Base-by-base conservation (phyloP, 2,113 vertebrate genomes). In the Hypanus sabinus region DNA sequence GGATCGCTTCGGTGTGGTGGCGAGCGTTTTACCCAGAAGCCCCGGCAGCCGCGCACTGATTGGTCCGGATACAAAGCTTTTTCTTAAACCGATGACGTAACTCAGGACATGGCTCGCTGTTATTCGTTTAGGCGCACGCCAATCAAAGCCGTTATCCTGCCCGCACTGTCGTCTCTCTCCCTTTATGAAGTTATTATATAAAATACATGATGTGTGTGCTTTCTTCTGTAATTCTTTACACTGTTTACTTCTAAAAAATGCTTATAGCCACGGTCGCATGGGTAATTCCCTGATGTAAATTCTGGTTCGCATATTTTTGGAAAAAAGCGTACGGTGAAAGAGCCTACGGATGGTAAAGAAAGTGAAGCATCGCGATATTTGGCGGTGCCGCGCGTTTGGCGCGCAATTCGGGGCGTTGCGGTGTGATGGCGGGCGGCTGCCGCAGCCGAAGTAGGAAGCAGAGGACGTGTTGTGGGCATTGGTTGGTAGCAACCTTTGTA, bases 21-120 rank as follows among this genome's bases (percentile, higher is more conserved):
- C 9, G 91, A 93, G 36, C 38, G 68, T 38, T 71, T 93, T 93
- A 93, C 91, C 91, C 91, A 93, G 36, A 55, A 73, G 68, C 91
- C 4, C 68, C 65, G 6, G 10, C 22, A 73, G 24, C 9, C 91
- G 9, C 33, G 8, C 36, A 24, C 24, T 55, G 68, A 73, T 93
- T 93, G 91, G 91, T 55, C 68, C 65, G 65, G 24, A 73, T 1
- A 0, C 33, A 12, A 10, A 27, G 5, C 38, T 20, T 46, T 30
- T 70, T 5, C 11, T 0, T 9, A 27, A 7, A 27, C 36, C 4
- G 3, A 10, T 93, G 91, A 73, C 70, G 68, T 71, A 30, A 11
- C 10, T 12, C 1, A 8, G 60, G 70, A 93, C 20, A 14, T 46
- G 2, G 14, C 65, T 6, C 3, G 8, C 30, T 22, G 2, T 38